These are phyloP conservation scores for Corapipo altera DNA, from an alignment of 2,113 vertebrate species.

Conservation along the genomic window DNA sequence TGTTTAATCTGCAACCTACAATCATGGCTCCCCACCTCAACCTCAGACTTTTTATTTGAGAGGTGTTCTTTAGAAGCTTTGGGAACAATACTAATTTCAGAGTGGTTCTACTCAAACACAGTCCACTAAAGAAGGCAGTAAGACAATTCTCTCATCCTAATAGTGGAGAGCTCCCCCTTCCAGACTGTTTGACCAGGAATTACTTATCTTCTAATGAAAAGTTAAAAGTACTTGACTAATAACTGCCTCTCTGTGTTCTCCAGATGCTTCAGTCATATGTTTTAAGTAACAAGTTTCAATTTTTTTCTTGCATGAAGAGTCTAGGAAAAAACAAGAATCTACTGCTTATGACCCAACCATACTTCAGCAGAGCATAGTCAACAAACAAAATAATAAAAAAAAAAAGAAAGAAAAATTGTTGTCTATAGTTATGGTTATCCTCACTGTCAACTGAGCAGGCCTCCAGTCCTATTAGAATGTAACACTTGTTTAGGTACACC, in stretches of 20 bases:
- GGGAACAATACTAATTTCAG: not conserved
- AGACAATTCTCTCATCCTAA: not conserved
- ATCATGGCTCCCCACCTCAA: not conserved
- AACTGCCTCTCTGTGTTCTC: not conserved
- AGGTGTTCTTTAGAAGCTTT: not conserved
- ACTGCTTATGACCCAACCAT: not conserved
- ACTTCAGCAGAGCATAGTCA: not conserved
- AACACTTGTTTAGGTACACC: not conserved
- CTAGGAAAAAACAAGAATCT: not conserved
- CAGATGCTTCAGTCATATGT: not conserved
- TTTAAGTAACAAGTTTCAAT: not conserved
- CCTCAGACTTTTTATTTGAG: not conserved
- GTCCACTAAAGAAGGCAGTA: not conserved
- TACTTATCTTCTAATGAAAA: not conserved
- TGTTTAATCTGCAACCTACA: not conserved
- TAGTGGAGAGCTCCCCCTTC: not conserved
- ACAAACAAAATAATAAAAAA: not conserved
- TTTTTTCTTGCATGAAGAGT: not conserved
- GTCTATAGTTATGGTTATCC: not conserved
- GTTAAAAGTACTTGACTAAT: not conserved
- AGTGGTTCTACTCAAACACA: not conserved
- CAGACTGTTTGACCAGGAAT: not conserved
- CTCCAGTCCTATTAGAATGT: not conserved
- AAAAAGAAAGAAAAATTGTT: not conserved
- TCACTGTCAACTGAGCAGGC: not conserved